Evolutionary conservation across 2,797 vertebrate genomes (phyloP), one percentile per base, ranked within the genome.

Genomic region (Brotula barbata): DNA sequence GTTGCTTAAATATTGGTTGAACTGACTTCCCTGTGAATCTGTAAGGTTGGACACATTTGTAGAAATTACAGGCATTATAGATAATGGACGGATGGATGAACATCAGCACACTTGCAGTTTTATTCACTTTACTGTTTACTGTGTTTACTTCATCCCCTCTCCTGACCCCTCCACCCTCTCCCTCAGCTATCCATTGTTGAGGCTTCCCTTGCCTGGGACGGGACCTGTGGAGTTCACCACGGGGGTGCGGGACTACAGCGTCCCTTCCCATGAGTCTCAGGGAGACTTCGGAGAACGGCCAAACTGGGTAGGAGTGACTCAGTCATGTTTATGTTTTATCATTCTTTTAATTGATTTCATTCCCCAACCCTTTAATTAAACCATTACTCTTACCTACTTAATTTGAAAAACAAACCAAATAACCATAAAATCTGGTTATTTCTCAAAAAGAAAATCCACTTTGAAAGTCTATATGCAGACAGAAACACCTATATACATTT

Each of bases 221-320:
- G 97, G 96, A 16, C 97, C 97, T 0, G 96, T 96, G 79, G 96
- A 99, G 82, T 98, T 94, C 90, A 94, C 92, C 86, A 98, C 97
- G 1, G 92, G 94, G 0, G 86, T 95, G 73, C 94, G 94, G 86
- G 96, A 95, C 79, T 96, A 97, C 80, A 68, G 75, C 0, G 85
- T 94, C 3, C 96, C 95, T 3, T 89, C 90, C 17, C 73, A 78
- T 42, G 90, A 89, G 31, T 37, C 78, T 1, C 90, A 77, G 19
- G 89, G 90, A 47, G 94, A 96, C 4, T 86, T 81, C 0, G 77
- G 66, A 0, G 97, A 98, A 44, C 89, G 81, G 0, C 96, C 95
- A 0, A 95, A 98, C 81, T 98, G 97, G 97, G 97, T 98, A 92
- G 63, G 89, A 73, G 14, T 16, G n/a, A 44, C 47, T 2, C 34